phyloP scores from a whole-genome alignment of 2,113 vertebrate species.

The Calidris pugnax region DNA sequence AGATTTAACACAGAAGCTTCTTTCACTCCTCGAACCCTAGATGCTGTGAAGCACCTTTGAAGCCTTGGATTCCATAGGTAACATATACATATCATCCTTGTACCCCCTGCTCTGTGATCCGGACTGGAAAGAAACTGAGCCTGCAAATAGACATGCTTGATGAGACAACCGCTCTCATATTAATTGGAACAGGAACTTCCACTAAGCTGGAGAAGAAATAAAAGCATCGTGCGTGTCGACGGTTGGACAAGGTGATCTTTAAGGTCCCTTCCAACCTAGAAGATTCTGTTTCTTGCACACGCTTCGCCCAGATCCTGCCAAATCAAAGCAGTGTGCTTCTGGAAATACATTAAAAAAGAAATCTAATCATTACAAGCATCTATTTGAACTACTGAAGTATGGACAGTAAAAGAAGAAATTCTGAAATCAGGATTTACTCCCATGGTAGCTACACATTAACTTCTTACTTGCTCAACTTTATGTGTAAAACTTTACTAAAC shows the following conservation, averaged over 20 bases:
- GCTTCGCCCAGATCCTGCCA: not conserved
- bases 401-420: not conserved
- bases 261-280: too few relatives aligned
- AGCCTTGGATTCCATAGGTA: not conserved
- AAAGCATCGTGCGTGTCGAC: not conserved
- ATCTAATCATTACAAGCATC: not conserved
- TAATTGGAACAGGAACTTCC: not conserved
- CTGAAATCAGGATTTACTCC: not conserved
- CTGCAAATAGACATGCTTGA: not conserved
- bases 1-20: not conserved
- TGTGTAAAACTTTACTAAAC: not conserved
- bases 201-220: not conserved
- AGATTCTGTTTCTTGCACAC: not conserved
- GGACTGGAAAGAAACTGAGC: not conserved
- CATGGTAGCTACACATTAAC: fast-evolving
- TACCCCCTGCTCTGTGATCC: not conserved
- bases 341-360: not conserved
- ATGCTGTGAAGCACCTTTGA: not conserved
- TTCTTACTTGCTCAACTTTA: not conserved
- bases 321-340: not conserved
- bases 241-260: too few relatives aligned
- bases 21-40: not conserved
- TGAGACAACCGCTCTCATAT: not conserved
- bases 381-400: not conserved
- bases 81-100: not conserved